Evolutionary conservation across 30 jellyfish, hydroid and myxozoan species (phyloP), one percentile per base, ranked within the genome.

Genomic region (Rhopilema esculentum): DNA sequence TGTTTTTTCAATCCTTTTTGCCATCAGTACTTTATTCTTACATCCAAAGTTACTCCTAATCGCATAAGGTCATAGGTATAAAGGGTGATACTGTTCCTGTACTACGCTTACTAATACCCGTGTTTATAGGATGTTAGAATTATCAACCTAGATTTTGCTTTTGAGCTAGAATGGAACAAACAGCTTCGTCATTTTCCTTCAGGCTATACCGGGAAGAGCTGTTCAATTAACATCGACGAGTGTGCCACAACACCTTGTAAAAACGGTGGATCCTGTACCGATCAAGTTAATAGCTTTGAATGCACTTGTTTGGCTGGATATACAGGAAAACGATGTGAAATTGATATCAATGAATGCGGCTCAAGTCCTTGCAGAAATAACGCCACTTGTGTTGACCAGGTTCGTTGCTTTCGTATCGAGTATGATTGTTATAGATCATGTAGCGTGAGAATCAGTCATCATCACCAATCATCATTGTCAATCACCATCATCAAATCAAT

Each of bases 231-330:
- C 75, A 91, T 91, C 73, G 91, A 93, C 71, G 98, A 93, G 20
- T 93, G 98, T 30, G 92, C 87, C 1, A 53, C 89, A 9, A 26
- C n/a, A 28, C 95, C 98, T 1, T 93, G 98, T 71, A 53, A 23
- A 40, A 75, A 87, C 86, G 88, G 88, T 71, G 95, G 89, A 25
- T 80, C 98, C 19, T 93, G 98, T 61, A 28, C 53, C 2, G 98
- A 93, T 63, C 81, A 32, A 31, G 75, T 87, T 70, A 88, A 84
- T 20, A 81, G 69, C 15, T 92, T 70, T 87, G 64, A 72, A 1
- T 89, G 97, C 29, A 31, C 66, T 0, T 89, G 97, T 51, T 4
- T 26, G 16, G 50, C 79, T 48, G 97, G 97, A n/a, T 79, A 28
- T 23, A 49, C 85, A 0, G 97, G 97, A 33, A 80, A 49, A 68